Evolutionary conservation across 2,888 invertebrate genomes (phyloP), one percentile per base, ranked within the genome.

Genomic region (Heteropelma amictum): DNA sequence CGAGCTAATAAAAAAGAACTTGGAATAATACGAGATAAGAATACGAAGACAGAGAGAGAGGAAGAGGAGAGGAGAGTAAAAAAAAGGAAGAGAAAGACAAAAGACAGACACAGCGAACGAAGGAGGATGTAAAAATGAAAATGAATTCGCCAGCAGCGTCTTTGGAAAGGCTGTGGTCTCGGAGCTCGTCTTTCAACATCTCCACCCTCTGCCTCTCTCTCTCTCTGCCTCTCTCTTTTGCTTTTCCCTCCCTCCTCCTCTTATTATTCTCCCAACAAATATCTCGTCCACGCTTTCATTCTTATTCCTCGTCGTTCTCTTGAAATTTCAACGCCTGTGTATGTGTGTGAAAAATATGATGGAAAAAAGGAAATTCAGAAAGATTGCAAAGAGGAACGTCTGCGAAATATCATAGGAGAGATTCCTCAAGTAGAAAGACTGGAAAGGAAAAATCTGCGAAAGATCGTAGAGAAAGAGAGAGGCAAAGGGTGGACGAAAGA

Each of bases 141-240:
- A 81, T 78, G 80, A 80, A 81, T 81, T 80, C 76, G 76, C 77
- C 64, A 70, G 69, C 61, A 68, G 76, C 65, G 77, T 75, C 76
- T 75, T 75, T 70, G 76, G 76, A 75, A 60, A 72, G 70, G 78
- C 77, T 65, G 72, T 64, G 72, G 64, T 72, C 61, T 68, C 78
- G 72, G 45, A 72, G 74, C 76, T 71, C 68, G 67, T 78, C 60
- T 72, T 68, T 49, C 54, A 30, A n/a, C n/a, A n/a, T n/a, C n/a
- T 19, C 47, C 14, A 28, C 17, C 8, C 51, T 56, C 42, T 56
- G 47, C 26, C 10, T 49, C 28, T 38, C 26, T 30, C 33, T 47
- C 38, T 21, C 33, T 38, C 38, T 12, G 10, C n/a, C 33, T 21
- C n/a, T 47, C 19, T 23, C 3, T 26, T 47, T 19, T 23, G n/a